Conservation (phyloP, 2,888 invertebrate genomes). For the Escarpia spicata region DNA sequence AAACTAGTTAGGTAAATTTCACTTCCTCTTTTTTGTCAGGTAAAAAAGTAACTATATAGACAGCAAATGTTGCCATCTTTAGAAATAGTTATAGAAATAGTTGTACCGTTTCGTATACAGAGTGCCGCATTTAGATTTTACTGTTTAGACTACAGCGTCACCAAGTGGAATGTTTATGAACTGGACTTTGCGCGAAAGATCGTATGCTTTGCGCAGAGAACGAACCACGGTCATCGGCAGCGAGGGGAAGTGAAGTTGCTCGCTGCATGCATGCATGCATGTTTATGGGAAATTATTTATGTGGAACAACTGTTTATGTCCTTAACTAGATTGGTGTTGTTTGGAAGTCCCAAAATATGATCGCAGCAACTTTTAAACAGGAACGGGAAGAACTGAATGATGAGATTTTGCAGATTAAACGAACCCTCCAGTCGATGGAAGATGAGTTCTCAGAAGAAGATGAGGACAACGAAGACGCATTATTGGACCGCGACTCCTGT, state of each 20-base stretch:
- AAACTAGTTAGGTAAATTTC: too few relatives aligned
- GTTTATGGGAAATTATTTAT: neutral
- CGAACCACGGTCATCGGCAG: neutral
- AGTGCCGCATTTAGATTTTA: neutral
- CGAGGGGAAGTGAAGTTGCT: neutral
- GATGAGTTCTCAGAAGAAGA: constrained; percentile 24
- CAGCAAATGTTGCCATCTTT: too few relatives aligned
- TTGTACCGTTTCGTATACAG: neutral
- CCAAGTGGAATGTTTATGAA: neutral
- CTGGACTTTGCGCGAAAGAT: neutral
- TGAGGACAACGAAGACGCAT: neutral
- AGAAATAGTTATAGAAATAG: too few relatives aligned
- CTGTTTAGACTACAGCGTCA: neutral
- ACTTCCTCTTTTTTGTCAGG: too few relatives aligned
- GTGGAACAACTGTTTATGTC: neutral
- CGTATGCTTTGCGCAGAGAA: neutral
- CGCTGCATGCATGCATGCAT: neutral
- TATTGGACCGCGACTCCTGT: neutral
- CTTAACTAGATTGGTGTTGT: neutral
- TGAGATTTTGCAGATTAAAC: constrained; percentile 30
- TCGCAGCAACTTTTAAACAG: neutral
- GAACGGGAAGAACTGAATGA: constrained; percentile 28
- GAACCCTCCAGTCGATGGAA: constrained; percentile 24
- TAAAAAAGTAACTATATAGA: too few relatives aligned
- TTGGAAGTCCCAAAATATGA: neutral